phyloP scores from a whole-genome alignment of 2,888 invertebrate genomes.

The Agonopterix arenella region DNA sequence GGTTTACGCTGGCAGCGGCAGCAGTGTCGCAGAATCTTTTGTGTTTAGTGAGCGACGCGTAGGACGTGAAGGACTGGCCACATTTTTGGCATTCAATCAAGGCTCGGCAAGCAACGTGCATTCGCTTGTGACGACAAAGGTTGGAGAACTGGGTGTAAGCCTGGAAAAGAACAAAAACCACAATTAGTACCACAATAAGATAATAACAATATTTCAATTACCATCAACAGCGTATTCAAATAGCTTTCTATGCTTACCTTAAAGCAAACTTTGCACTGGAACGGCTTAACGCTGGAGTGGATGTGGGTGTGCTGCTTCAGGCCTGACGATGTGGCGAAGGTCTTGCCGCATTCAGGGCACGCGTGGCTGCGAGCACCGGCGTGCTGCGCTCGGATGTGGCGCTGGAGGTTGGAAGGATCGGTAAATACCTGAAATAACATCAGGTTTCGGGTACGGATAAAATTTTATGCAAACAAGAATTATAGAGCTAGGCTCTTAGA shows the following conservation, averaged over 20 bases:
- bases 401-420: slow-evolving; percentile 96
- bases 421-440: slow-evolving; percentile 90
- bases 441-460: slow-evolving; percentile 54
- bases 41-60: slow-evolving; percentile 95
- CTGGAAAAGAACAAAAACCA: slow-evolving; percentile 57
- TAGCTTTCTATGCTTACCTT: slow-evolving; percentile 78
- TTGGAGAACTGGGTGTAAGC: slow-evolving; percentile 99
- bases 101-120: slow-evolving; percentile 97
- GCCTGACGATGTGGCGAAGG: slow-evolving; percentile 97
- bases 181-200: background rate
- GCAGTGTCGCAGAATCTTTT: slow-evolving; percentile 96
- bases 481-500: no score
- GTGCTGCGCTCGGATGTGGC: slow-evolving; percentile 97
- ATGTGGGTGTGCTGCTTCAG: slow-evolving; percentile 99
- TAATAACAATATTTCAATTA: background rate
- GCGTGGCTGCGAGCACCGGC: slow-evolving; percentile 97
- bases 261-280: slow-evolving; percentile 96
- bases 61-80: slow-evolving; percentile 93
- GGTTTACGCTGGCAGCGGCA: slow-evolving; percentile 61
- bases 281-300: slow-evolving; percentile 98
- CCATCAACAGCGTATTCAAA: no score
- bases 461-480: background rate
- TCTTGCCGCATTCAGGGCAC: slow-evolving; percentile 98
- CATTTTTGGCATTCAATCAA: slow-evolving; percentile 97
- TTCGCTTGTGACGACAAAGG: slow-evolving; percentile 98